Base-by-base conservation (phyloP, 2,797 vertebrate species). In the Chaenodraco wilsoni region DNA sequence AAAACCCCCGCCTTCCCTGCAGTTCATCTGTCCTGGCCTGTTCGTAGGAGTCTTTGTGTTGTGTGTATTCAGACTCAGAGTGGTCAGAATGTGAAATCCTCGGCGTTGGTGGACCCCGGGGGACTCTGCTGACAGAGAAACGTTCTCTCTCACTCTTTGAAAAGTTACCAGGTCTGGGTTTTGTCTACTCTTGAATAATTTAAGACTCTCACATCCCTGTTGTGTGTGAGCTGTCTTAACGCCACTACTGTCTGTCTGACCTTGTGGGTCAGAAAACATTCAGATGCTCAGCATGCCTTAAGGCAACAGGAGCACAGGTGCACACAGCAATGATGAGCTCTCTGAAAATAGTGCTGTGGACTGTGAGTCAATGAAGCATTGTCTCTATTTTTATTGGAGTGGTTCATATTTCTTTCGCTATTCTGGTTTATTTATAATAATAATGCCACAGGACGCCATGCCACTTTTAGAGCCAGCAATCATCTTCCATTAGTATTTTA, bases 131-230 rank as follows among this genome's bases (percentile, higher is more conserved):
- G 87, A 90, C 85, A 74, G 71, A 76, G 83, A 74, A 72, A 50
- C 21, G 64, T 79, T 85, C 66, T 67, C 65, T 73, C 74, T 69
- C 59, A 69, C 79, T 73, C 81, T 85, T 76, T 88, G 78, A 88
- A 88, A 91, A 89, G 68, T 89, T 85, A 75, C 78, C 61, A 41
- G 82, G 68, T 74, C 71, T 68, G 51, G 21, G 69, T 82, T 85
- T 85, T 54, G 74, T 84, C 78, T 84, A 43, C 72, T 75, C 72
- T 54, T 83, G 82, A 93, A 93, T 93, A 80, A 92, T 93, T 91
- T 80, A 91, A 67, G 58, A 69, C 17, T 68, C 71, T 72, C 68
- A 65, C 64, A 58, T 77, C 52, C 76, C 63, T 45, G 61, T 73
- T 68, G 61, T 81, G 21, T 55, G 52, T 55, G 52, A 52, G 69